Evolutionary conservation across 2,797 vertebrate genomes (phyloP).

Genomic region (Sebastes cheni): DNA sequence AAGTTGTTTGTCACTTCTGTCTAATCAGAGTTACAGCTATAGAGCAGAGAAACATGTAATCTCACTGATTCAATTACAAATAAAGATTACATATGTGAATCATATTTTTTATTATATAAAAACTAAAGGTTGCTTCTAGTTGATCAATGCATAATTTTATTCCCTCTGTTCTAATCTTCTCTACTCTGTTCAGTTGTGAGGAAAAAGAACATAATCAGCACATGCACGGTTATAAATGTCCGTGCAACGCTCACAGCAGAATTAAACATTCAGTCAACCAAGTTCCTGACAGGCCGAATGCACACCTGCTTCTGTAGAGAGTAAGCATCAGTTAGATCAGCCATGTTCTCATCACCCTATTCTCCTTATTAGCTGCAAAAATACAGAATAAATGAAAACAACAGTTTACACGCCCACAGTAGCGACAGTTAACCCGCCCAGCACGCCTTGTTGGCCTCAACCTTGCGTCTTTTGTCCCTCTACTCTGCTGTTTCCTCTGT

Average conservation of each 20-base stretch:
- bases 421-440: conserved; percentile 2
- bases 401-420: background rate
- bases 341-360: background rate
- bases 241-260: background rate
- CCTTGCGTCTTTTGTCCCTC: conserved; percentile 47
- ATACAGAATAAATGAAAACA: conserved; percentile 18
- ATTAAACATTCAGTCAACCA: background rate
- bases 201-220: background rate
- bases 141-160: background rate
- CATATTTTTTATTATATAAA: background rate
- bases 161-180: background rate
- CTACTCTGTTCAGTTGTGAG: background rate
- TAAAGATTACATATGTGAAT: no score
- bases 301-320: background rate
- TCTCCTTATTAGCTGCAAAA: background rate
- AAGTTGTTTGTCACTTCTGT: conserved; percentile 16
- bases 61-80: conserved; percentile 1
- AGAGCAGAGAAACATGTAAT: background rate
- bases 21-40: background rate
- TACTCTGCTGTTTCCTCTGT: background rate
- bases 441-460: conserved; percentile 17
- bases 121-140: background rate
- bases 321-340: background rate
- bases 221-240: background rate
- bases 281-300: background rate